Base-by-base conservation (phyloP, 2,113 vertebrate genomes). In the Pontoporia blainvillei region DNA sequence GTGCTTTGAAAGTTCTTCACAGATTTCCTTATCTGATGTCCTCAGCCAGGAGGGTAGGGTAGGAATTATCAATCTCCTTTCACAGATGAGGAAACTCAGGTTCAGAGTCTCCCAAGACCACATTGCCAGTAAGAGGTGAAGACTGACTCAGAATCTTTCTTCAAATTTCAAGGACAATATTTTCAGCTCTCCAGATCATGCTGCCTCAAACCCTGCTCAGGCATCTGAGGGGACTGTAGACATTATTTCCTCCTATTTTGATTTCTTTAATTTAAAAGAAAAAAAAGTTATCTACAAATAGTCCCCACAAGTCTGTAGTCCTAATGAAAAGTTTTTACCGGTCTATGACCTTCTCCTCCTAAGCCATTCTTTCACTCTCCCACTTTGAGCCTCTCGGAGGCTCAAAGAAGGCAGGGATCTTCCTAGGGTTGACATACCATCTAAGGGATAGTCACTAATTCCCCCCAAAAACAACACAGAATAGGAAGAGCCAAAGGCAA, bases 321-420 rank as follows among this genome's bases (percentile, higher is more conserved):
- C 64, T 64, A 88, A 41, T 92, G 52, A 67, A 83, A 96, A 91
- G 41, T 90, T 90, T 94, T 90, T 62, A 67, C n/a, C 67, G 62
- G 73, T 15, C 61, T 87, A 8, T 91, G 79, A 62, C 34, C 61
- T 89, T 90, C 39, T 17, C 49, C 82, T 92, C 14, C 46, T 67
- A 67, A 91, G 46, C 46, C 31, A 27, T 75, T 86, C 27, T 86
- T 95, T 86, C 23, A 23, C 52, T 83, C 27, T 92, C 15, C 27
- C 39, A 36, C n/a, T n/a, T n/a, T n/a, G n/a, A n/a, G n/a, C n/a
- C n/a, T n/a, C n/a, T 41, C 36, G 57, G 44, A 73, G 23, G 20
- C 49, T 69, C 79, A 69, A 83, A 85, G 79, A 57, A 90, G 25
- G 25, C 5, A 92, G 57, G 49, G 91, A 71, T 92, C 57, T 93